Base-by-base conservation (phyloP, 2,888 invertebrate genomes). In the Petrophora chlorosata region DNA sequence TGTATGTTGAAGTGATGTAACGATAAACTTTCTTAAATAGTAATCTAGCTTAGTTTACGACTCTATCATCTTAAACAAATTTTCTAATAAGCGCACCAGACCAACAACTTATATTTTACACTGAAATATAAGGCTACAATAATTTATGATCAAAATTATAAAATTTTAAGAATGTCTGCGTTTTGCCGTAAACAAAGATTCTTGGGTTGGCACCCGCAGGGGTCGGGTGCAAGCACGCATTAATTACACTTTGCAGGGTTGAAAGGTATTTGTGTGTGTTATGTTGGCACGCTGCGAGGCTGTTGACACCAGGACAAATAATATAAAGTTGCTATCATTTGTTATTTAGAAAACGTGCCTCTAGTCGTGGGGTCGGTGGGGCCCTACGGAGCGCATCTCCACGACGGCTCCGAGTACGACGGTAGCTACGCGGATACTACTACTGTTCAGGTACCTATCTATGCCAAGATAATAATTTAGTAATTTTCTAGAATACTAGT, bases 391-490 rank as follows among this genome's bases (percentile, higher is more conserved):
- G 98, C 98, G 0, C 95, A 94, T 67, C 90, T 97, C 23, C 95
- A 95, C 71, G 97, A 99, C 79, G 96, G 96, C 7, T 98, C 98
- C 0, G 99, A 99, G 78, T 99, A 98, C 78, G 94, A 94, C n/a
- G 98, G 98, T 10, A 92, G 92, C 51, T 97, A 96, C 73, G 94
- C 94, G 0, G 92, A 93, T 53, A 92, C 86, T 41, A 93, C 95
- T 0, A 78, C 94, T 2, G 84, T 88, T 17, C 90, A 94, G 88
- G 92, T 90, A 80, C 56, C 4, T 16, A 13, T n/a, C n/a, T n/a
- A n/a, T n/a, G n/a, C n/a, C n/a, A 2, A 12, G 34, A 16, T 28
- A 22, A 22, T 22, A 22, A 22, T 5, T 16, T 16, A 16, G 16
- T 3, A 3, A 3, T 3, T 16, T 16, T 16, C 16, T 3, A 16